These are phyloP conservation scores for Euglossa dilemma DNA, from an alignment of 1,140 invertebrate genomes.

Conservation along the genomic window DNA sequence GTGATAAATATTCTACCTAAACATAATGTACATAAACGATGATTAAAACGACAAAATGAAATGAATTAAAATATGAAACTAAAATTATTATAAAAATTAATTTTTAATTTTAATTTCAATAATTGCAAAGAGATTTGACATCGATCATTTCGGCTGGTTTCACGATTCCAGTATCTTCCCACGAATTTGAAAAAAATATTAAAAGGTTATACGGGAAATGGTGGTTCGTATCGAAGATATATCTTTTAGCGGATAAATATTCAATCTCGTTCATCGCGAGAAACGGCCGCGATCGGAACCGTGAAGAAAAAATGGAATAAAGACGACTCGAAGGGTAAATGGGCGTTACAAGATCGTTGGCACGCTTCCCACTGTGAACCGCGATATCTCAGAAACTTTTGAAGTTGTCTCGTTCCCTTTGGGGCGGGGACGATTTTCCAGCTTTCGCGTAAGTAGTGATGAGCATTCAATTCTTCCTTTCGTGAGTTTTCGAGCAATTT, in stretches of 20 bases:
- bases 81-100: too few relatives aligned
- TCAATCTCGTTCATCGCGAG: not conserved
- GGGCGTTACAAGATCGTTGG: slow-evolving; percentile 52
- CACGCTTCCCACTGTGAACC: slow-evolving; percentile 51
- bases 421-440: slow-evolving; percentile 57
- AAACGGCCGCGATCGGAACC: not conserved
- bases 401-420: slow-evolving; percentile 65
- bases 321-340: slow-evolving; percentile 35
- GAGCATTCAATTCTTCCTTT: slow-evolving; percentile 11
- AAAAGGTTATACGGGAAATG: not conserved
- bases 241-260: not conserved
- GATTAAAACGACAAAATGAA: too few relatives aligned
- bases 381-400: slow-evolving; percentile 67
- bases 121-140: too few relatives aligned
- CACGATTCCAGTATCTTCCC: too few relatives aligned
- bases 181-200: not conserved
- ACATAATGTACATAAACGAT: too few relatives aligned
- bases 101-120: too few relatives aligned
- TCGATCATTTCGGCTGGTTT: too few relatives aligned
- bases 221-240: not conserved
- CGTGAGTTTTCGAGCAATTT: slow-evolving; percentile 32
- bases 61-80: too few relatives aligned
- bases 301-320: not conserved
- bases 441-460: slow-evolving; percentile 55
- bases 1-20: too few relatives aligned